phyloP scores from a whole-genome alignment of 1,140 invertebrate species.

The Drosophila rufa region DNA sequence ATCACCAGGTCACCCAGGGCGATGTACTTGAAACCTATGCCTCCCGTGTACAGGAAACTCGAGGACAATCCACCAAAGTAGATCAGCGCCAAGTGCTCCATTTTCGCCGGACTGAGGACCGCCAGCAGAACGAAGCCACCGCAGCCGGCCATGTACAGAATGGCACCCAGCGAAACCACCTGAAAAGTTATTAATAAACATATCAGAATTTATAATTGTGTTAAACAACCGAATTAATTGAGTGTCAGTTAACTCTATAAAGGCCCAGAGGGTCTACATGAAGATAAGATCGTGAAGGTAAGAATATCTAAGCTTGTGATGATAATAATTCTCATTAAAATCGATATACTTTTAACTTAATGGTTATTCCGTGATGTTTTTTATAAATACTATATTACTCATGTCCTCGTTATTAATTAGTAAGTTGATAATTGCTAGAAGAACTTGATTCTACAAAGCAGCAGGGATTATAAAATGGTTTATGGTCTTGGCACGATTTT shows the following conservation, averaged over 20 bases:
- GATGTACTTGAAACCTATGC: conserved; percentile 97
- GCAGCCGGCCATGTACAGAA: conserved; percentile 95
- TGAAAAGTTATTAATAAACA: conserved; percentile 36
- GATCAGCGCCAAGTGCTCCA: conserved; percentile 96
- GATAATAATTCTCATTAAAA: too few species aligned
- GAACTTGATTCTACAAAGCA: background rate
- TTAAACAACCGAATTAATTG: conserved; percentile 4
- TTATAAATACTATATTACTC: background rate
- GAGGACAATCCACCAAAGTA: conserved; percentile 98
- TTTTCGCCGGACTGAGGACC: conserved; percentile 93
- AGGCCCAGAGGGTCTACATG: background rate
- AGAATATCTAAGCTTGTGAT: too few species aligned
- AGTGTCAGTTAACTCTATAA: background rate
- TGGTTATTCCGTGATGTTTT: background rate
- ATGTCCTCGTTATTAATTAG: conserved; percentile 20
- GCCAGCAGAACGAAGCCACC: conserved; percentile 94
- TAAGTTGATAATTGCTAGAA: conserved; percentile 14
- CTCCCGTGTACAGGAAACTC: conserved; percentile 96
- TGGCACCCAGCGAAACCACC: conserved; percentile 93
- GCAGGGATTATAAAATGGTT: background rate
- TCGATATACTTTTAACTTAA: background rate
- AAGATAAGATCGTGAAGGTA: too few species aligned
- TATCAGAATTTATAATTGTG: conserved; percentile 11
- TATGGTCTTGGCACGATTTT: conserved; percentile 7
- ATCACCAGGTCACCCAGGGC: conserved; percentile 96